These are phyloP conservation scores for Lordiphosa stackelbergi DNA, from an alignment of 1,140 invertebrate genomes.

Conservation along the genomic window DNA sequence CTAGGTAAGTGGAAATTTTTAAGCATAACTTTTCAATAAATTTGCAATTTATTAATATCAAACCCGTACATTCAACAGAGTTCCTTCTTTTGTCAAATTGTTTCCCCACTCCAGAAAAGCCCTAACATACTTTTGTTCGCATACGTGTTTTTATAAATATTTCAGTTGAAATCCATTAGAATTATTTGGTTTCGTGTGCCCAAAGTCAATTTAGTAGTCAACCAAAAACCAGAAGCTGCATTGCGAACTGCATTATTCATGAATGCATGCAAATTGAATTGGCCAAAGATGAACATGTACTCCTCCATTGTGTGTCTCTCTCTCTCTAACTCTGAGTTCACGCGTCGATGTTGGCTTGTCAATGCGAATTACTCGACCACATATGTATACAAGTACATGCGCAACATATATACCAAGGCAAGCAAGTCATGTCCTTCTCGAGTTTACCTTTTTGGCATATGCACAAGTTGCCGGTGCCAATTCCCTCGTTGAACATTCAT, in stretches of 20 bases:
- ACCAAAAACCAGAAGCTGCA: conserved; percentile 17
- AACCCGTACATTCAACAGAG: no score
- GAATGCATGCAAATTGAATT: conserved; percentile 75
- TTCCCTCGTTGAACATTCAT: conserved; percentile 71
- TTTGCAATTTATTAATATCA: no score
- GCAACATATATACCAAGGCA: not conserved
- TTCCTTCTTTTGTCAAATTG: no score
- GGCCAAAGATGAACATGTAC: conserved; percentile 42
- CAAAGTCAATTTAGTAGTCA: conserved; percentile 8
- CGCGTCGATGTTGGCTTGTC: conserved; percentile 36
- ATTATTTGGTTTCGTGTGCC: conserved; percentile 45
- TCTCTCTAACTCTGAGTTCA: conserved; percentile 1
- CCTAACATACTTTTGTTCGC: conserved; percentile 16
- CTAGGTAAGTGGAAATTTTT: no score
- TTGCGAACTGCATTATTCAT: conserved; percentile 62
- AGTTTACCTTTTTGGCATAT: conserved; percentile 14
- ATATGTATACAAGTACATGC: not conserved
- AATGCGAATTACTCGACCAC: conserved; percentile 47
- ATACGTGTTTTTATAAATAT: conserved; percentile 46
- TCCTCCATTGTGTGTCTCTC: conserved; percentile 22
- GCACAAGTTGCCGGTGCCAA: conserved; percentile 45
- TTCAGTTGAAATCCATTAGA: conserved; percentile 58
- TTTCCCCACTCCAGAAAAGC: no score
- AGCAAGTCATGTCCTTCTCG: conserved; percentile 17
- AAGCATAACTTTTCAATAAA: no score